Conservation (phyloP, 2,797 vertebrate species). For the Syndactyla subalaris region DNA sequence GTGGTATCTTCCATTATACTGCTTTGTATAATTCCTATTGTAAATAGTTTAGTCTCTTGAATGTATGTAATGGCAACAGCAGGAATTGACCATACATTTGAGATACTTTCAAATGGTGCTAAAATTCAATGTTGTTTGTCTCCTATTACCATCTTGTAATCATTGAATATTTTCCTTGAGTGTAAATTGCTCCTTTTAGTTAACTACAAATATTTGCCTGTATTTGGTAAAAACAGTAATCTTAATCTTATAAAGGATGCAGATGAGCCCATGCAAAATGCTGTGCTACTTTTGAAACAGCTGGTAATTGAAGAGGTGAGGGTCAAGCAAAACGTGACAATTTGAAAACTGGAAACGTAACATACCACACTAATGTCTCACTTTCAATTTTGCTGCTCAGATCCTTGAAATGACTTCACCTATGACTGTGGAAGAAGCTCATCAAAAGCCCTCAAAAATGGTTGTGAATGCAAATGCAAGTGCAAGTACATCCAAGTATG, state of each 20-base stretch:
- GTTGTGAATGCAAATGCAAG: neutral
- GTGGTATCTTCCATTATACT: neutral
- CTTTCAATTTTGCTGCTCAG: neutral
- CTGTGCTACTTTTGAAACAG: neutral
- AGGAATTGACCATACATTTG: neutral
- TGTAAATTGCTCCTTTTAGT: rapidly evolving
- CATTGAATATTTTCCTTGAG: neutral
- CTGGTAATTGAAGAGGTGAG: neutral
- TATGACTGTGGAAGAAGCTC: neutral
- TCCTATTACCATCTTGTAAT: neutral
- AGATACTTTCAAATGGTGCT: neutral
- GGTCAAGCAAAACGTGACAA: neutral
- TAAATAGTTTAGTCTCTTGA: neutral
- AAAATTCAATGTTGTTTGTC: neutral
- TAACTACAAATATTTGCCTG: neutral
- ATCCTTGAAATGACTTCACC: neutral
- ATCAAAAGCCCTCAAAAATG: neutral
- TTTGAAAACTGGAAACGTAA: neutral
- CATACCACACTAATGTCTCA: neutral
- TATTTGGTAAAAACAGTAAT: neutral
- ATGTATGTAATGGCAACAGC: neutral
- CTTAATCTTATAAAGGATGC: neutral
- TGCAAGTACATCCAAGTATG: neutral
- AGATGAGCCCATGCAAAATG: neutral
- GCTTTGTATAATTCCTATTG: neutral